These are phyloP conservation scores for Antheraea assamensis DNA, from an alignment of 2,888 invertebrate genomes.

Conservation along the genomic window DNA sequence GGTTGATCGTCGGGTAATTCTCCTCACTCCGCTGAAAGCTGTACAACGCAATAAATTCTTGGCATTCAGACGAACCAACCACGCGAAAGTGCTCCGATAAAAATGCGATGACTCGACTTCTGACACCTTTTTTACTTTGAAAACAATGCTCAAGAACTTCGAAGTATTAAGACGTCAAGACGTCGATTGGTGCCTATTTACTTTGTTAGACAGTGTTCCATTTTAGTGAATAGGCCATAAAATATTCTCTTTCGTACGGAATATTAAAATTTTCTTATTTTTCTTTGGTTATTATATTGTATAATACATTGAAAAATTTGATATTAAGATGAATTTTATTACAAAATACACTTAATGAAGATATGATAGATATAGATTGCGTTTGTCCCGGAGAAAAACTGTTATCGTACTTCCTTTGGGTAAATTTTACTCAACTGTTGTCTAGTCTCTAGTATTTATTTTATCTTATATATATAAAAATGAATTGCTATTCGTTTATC, in stretches of 20 bases:
- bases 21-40: constrained; percentile 66
- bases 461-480: too few relatives aligned
- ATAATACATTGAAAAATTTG: background rate
- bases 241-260: background rate
- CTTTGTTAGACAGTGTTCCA: constrained; percentile 2
- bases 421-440: too few relatives aligned
- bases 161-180: constrained; percentile 43
- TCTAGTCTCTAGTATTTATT: too few relatives aligned
- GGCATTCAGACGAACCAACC: constrained; percentile 72
- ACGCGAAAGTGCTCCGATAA: constrained; percentile 73
- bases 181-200: constrained; percentile 35
- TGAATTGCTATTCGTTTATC: too few relatives aligned
- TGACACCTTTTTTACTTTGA: constrained; percentile 67
- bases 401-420: too few relatives aligned
- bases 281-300: background rate
- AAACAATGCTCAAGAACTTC: constrained; percentile 56
- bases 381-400: too few relatives aligned
- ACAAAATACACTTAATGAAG: too few relatives aligned
- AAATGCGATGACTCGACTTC: constrained; percentile 70
- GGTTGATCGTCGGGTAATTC: constrained; percentile 72
- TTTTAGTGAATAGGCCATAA: background rate
- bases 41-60: constrained; percentile 78
- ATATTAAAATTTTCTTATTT: background rate
- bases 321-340: background rate
- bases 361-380: too few relatives aligned